phyloP scores from a whole-genome alignment of 2,888 invertebrate species.

The Volucella inanis region DNA sequence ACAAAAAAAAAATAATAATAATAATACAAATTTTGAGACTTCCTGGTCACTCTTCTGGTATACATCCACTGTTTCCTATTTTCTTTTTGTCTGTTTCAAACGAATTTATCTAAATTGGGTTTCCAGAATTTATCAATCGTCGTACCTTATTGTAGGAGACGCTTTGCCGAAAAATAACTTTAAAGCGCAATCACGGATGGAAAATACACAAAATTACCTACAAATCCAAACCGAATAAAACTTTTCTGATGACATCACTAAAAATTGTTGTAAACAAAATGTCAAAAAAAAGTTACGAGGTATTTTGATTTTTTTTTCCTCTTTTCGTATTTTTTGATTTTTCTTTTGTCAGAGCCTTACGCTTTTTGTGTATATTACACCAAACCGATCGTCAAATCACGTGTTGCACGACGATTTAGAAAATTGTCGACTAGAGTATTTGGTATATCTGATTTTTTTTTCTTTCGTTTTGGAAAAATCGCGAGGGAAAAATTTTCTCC shows the following conservation, averaged over 20 bases:
- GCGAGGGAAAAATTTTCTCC: constrained; percentile 71
- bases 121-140: constrained; percentile 6
- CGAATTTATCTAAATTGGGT: constrained; percentile 4
- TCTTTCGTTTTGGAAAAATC: constrained; percentile 58
- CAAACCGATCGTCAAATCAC: constrained; percentile 59
- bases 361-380: constrained; percentile 61
- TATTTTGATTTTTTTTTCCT: constrained; percentile 34
- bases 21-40: constrained; percentile 68
- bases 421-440: constrained; percentile 49
- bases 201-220: constrained; percentile 62
- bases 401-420: constrained; percentile 67
- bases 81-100: background rate
- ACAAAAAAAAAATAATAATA: too few species aligned
- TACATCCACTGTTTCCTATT: constrained; percentile 1
- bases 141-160: constrained; percentile 28
- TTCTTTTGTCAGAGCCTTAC: constrained; percentile 53
- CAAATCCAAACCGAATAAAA: constrained; percentile 68
- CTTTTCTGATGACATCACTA: constrained; percentile 83
- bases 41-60: constrained; percentile 57
- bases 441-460: background rate
- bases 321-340: constrained; percentile 27
- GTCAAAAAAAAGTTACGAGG: constrained; percentile 65
- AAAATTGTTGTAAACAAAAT: constrained; percentile 83
- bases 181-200: constrained; percentile 41
- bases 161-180: constrained; percentile 26